phyloP scores from a whole-genome alignment of 2,113 vertebrate species.

The Charadrius vociferus region DNA sequence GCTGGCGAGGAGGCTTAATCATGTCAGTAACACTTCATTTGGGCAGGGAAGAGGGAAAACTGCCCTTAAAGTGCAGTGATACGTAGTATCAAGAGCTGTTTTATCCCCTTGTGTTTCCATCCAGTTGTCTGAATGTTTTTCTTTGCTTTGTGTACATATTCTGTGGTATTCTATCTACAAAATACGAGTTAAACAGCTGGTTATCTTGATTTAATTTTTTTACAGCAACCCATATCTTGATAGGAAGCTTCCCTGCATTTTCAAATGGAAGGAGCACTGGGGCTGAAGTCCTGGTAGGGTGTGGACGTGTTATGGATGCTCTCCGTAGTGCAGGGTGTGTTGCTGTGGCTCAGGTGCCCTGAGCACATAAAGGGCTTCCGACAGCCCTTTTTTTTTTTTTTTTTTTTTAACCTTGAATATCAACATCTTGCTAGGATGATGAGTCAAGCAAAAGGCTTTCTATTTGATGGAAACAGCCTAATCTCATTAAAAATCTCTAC shows the following conservation, averaged over 20 bases:
- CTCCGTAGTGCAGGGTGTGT: accelerated
- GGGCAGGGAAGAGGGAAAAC: not conserved
- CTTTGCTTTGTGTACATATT: not conserved
- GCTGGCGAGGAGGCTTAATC: not conserved
- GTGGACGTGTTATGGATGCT: not conserved
- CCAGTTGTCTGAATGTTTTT: not conserved
- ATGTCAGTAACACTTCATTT: not conserved
- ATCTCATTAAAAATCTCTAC: not conserved
- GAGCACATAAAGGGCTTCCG: not conserved
- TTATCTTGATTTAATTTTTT: not conserved
- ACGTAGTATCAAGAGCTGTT: not conserved
- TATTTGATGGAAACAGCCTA: not conserved
- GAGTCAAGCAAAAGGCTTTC: not conserved
- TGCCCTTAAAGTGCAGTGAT: not conserved
- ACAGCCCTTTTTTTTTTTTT: no score
- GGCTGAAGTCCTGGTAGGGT: not conserved
- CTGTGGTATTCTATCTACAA: not conserved
- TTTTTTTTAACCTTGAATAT: not conserved
- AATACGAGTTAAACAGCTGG: not conserved
- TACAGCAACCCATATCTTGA: not conserved
- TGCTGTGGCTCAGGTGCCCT: not conserved
- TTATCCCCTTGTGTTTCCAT: not conserved
- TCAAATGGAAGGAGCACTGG: not conserved
- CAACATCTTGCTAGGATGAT: not conserved
- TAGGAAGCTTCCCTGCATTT: not conserved